These are phyloP conservation scores for Clarias fuscus DNA, from an alignment of 2,797 vertebrate species.

Conservation along the genomic window DNA sequence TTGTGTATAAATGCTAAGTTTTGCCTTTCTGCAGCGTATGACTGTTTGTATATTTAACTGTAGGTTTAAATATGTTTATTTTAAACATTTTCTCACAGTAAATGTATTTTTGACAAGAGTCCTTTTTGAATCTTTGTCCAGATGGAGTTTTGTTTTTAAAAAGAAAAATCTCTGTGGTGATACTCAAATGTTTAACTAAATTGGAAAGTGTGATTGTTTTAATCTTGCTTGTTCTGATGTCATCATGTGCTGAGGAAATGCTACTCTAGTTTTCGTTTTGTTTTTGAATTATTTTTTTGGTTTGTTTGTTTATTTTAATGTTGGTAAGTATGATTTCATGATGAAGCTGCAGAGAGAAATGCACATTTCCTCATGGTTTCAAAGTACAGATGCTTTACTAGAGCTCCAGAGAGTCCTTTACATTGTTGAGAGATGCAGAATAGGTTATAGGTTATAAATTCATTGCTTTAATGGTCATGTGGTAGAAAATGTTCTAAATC, in stretches of 20 bases:
- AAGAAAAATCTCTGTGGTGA: slow-evolving; percentile 25
- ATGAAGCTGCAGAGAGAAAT: slow-evolving; percentile 69
- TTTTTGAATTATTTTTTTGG: slow-evolving; percentile 58
- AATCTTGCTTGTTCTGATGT: slow-evolving; percentile 49
- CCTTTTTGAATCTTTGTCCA: slow-evolving; percentile 70
- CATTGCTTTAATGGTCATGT: not conserved
- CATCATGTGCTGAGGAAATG: slow-evolving; percentile 52
- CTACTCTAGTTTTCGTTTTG: slow-evolving; percentile 64
- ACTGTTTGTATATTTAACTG: not conserved
- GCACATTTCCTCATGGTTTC: slow-evolving; percentile 67
- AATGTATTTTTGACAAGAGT: slow-evolving; percentile 65
- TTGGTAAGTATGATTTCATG: slow-evolving; percentile 68
- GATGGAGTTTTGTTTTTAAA: slow-evolving; percentile 26
- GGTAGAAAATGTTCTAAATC: not conserved
- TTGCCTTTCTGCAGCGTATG: too few species aligned
- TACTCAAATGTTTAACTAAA: slow-evolving; percentile 58
- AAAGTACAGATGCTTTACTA: slow-evolving; percentile 25
- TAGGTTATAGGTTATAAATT: not conserved
- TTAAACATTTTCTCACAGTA: not conserved
- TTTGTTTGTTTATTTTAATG: slow-evolving; percentile 69
- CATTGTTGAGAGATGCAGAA: slow-evolving; percentile 41
- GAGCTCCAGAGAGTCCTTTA: not conserved
- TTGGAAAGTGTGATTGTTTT: slow-evolving; percentile 46
- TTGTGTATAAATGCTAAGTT: too few species aligned
- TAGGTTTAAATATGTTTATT: not conserved